Conservation (phyloP, 2,888 invertebrate genomes). For the Drosophila paucipuncta region DNA sequence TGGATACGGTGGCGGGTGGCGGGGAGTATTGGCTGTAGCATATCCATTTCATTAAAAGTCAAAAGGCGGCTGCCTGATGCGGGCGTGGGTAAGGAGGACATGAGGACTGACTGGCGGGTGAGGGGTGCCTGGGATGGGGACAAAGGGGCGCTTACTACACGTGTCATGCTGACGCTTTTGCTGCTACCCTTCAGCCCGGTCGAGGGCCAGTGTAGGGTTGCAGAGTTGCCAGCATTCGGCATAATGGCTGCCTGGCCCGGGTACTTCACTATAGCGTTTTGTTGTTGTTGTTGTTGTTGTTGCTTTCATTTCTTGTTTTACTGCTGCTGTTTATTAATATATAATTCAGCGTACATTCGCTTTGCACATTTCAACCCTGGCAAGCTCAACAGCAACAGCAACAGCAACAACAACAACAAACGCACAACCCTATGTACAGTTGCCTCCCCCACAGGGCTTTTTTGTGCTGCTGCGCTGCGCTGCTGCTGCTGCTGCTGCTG, state of each 20-base stretch:
- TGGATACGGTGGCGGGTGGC: background rate
- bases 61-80: conserved; percentile 64
- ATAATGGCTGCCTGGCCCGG: conserved; percentile 72
- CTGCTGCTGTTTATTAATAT: conserved; percentile 71
- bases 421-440: conserved; percentile 63
- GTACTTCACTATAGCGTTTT: conserved; percentile 65
- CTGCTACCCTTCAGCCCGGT: conserved; percentile 4
- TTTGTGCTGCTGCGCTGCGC: background rate
- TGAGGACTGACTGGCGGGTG: background rate
- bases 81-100: conserved; percentile 16
- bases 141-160: conserved; percentile 52
- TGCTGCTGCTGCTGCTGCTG: background rate
- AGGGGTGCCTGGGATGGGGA: background rate
- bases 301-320: conserved; percentile 27
- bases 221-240: conserved; percentile 71
- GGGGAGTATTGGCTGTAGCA: conserved; percentile 36
- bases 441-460: conserved; percentile 7
- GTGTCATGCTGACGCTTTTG: conserved; percentile 70
- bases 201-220: conserved; percentile 20
- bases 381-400: conserved; percentile 52
- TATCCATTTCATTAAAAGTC: conserved; percentile 82
- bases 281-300: conserved; percentile 20
- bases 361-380: conserved; percentile 67
- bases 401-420: background rate
- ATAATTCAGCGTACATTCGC: conserved; percentile 56